phyloP scores from a whole-genome alignment of 2,888 invertebrate genomes.

The Tyria jacobaeae region DNA sequence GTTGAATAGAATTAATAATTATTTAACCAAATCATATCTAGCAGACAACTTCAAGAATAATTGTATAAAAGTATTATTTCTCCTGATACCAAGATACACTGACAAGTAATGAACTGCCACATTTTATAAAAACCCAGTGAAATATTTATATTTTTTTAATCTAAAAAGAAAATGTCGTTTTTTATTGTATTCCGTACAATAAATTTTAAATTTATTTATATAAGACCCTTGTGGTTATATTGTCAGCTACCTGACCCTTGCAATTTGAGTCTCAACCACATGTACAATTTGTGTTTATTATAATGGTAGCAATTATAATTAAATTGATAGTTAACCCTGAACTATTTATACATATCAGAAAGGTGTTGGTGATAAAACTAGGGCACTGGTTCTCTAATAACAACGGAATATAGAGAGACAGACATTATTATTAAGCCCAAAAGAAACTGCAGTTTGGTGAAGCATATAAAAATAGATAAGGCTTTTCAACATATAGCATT shows the following conservation, averaged over 20 bases:
- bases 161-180: neutral
- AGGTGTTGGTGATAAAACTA: conserved; percentile 4
- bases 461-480: no score
- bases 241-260: neutral
- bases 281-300: conserved; percentile 36
- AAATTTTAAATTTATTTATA: conserved; percentile 48
- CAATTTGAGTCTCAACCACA: neutral
- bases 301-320: conserved; percentile 7
- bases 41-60: neutral
- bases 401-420: no score
- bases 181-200: conserved; percentile 7
- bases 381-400: neutral
- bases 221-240: conserved; percentile 7
- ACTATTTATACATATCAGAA: conserved; percentile 44
- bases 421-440: no score
- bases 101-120: neutral
- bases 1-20: neutral
- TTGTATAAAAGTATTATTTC: conserved; percentile 1
- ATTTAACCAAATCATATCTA: neutral
- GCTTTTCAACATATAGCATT: no score
- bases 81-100: neutral
- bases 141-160: conserved; percentile 36
- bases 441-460: no score
- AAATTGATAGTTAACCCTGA: conserved; percentile 35
- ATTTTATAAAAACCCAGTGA: conserved; percentile 35